Evolutionary conservation across 2,888 invertebrate genomes (phyloP).

Genomic region (Mechanitis messenoides): DNA sequence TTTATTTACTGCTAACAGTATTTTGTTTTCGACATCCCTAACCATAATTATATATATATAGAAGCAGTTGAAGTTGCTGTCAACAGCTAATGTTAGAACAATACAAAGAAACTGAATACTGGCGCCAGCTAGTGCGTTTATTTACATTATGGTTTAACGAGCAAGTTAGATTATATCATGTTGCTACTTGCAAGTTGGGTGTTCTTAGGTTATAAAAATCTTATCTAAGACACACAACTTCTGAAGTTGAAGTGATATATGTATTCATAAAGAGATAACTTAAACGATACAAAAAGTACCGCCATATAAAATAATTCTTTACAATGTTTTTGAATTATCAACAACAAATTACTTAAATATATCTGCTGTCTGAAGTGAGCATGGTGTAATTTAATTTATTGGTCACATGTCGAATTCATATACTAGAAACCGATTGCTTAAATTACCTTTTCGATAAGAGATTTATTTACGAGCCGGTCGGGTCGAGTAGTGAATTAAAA

Average conservation of each 20-base stretch:
- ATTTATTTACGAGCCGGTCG: constrained; percentile 62
- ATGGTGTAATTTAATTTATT: constrained; percentile 58
- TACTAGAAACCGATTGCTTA: constrained; percentile 61
- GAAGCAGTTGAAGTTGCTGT: too few species aligned
- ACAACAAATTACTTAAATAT: constrained; percentile 17
- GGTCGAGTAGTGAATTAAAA: constrained; percentile 64
- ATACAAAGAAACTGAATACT: not conserved
- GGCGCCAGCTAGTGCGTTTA: constrained; percentile 2
- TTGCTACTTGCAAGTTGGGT: constrained; percentile 41
- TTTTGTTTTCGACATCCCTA: too few species aligned
- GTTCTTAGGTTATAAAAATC: constrained; percentile 45
- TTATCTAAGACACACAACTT: constrained; percentile 60
- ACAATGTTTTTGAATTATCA: constrained; percentile 14
- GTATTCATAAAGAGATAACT: constrained; percentile 49
- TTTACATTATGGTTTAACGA: not conserved
- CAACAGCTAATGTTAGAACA: not conserved
- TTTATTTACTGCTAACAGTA: too few species aligned
- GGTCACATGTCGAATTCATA: constrained; percentile 42
- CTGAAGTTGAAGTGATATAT: constrained; percentile 63
- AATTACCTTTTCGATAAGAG: constrained; percentile 73
- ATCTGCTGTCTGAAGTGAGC: constrained; percentile 39
- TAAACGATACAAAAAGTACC: constrained; percentile 21
- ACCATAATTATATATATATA: too few species aligned
- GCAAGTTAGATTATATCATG: not conserved
- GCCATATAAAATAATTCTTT: constrained; percentile 12